These are phyloP conservation scores for Drosophila orena DNA, from an alignment of 1,140 invertebrate genomes.

Conservation along the genomic window DNA sequence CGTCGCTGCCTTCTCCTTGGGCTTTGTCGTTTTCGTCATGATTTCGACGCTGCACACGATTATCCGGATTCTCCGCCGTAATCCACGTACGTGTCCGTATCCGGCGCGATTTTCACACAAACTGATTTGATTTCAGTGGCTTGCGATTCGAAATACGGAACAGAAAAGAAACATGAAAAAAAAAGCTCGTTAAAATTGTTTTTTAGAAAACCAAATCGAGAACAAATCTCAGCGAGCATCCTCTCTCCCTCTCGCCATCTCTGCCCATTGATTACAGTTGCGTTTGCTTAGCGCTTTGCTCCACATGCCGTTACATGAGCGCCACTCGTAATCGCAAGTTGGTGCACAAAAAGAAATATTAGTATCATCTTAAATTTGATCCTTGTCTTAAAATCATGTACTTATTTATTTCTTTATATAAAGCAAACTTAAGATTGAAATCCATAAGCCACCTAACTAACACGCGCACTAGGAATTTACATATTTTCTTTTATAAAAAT, in stretches of 20 bases:
- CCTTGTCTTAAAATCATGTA: neutral
- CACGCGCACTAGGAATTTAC: no score
- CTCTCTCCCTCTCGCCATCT: slow-evolving; percentile 11
- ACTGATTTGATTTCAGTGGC: slow-evolving; percentile 53
- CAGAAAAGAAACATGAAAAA: slow-evolving; percentile 42
- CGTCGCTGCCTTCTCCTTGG: slow-evolving; percentile 58
- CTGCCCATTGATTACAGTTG: slow-evolving; percentile 56
- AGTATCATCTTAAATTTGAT: neutral
- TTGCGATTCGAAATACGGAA: slow-evolving; percentile 64
- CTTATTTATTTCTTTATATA: no score
- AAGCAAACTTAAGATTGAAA: no score
- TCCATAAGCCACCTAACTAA: no score
- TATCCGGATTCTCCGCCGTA: slow-evolving; percentile 45
- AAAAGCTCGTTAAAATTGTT: slow-evolving; percentile 69
- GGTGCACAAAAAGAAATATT: neutral
- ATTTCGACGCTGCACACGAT: slow-evolving; percentile 9
- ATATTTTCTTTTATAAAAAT: neutral
- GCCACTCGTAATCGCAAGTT: slow-evolving; percentile 32
- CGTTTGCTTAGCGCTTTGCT: slow-evolving; percentile 57
- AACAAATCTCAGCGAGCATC: slow-evolving; percentile 38
- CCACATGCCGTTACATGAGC: slow-evolving; percentile 64
- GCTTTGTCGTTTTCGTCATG: slow-evolving; percentile 71
- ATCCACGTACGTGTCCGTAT: slow-evolving; percentile 72
- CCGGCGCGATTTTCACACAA: slow-evolving; percentile 74
- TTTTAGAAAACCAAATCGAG: slow-evolving; percentile 62